A percentile compares a stretch with the other conserved stretches of the same genome.
These are phyloP conservation scores for Alosa sapidissima DNA, from an alignment of 2,797 vertebrate genomes.

Conservation along the genomic window DNA sequence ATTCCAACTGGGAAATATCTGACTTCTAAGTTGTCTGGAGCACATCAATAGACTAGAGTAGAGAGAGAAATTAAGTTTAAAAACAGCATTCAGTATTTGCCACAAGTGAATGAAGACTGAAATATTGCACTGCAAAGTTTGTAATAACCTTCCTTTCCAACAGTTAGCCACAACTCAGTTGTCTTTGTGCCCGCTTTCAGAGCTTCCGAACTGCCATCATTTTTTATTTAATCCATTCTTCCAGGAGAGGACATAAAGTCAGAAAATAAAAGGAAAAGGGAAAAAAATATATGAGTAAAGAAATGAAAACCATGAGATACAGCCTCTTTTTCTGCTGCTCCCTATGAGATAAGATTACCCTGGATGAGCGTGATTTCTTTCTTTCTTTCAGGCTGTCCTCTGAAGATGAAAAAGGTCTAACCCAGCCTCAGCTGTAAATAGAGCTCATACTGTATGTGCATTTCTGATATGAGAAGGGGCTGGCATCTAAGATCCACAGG, in stretches of 20 bases:
- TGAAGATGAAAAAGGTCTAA: not conserved
- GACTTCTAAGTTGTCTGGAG: no score
- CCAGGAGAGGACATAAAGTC: not conserved
- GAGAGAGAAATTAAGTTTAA: no score
- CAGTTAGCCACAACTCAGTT: conserved; percentile 50
- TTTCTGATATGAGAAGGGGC: not conserved
- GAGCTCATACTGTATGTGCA: not conserved
- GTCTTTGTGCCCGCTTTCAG: conserved; percentile 49
- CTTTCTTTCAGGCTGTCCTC: conserved; percentile 22
- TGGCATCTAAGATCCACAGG: not conserved
- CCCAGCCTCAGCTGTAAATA: not conserved
- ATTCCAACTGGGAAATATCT: no score
- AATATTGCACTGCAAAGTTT: no score
- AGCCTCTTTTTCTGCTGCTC: not conserved
- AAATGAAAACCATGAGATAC: conserved; percentile 21
- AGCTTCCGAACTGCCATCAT: conserved; percentile 55
- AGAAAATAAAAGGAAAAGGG: conserved; percentile 13
- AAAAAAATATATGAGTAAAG: not conserved
- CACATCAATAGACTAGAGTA: no score
- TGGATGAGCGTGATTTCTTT: not conserved
- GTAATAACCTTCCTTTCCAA: no score
- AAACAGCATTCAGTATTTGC: no score
- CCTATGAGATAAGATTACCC: not conserved
- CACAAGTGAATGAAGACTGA: no score
- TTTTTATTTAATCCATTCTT: conserved; percentile 46